These are phyloP conservation scores for Bombus breviceps DNA, from an alignment of 1,140 invertebrate species.

Conservation along the genomic window DNA sequence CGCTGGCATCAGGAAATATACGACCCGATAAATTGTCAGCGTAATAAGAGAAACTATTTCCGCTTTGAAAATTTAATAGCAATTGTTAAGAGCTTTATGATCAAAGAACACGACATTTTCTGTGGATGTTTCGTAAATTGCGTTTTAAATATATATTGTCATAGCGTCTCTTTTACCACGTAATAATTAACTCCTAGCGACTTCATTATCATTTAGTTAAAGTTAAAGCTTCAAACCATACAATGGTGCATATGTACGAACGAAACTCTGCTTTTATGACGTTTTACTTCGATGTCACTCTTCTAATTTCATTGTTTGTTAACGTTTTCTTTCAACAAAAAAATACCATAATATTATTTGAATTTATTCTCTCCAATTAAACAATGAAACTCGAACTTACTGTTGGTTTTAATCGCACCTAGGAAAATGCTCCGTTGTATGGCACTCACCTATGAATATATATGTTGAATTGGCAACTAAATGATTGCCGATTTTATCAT, in stretches of 20 bases:
- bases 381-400: too few relatives aligned
- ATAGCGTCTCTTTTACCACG: not conserved
- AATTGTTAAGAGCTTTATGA: conserved; percentile 26
- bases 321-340: too few relatives aligned
- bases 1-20: conserved; percentile 10
- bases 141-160: not conserved
- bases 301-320: not conserved
- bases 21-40: conserved; percentile 15
- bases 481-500: too few relatives aligned
- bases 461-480: too few relatives aligned
- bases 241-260: too few relatives aligned
- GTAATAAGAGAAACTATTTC: conserved; percentile 7
- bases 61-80: conserved; percentile 25
- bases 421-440: too few relatives aligned
- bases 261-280: too few relatives aligned
- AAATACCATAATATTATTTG: too few relatives aligned
- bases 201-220: not conserved
- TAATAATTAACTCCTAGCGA: not conserved
- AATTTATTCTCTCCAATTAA: too few relatives aligned
- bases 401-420: too few relatives aligned
- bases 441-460: too few relatives aligned
- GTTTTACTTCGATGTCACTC: too few relatives aligned
- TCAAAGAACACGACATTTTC: not conserved
- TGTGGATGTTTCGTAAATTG: not conserved
- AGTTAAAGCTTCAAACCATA: not conserved